Evolutionary conservation across 2,113 vertebrate genomes (phyloP).

Genomic region (Dipodomys merriami): DNA sequence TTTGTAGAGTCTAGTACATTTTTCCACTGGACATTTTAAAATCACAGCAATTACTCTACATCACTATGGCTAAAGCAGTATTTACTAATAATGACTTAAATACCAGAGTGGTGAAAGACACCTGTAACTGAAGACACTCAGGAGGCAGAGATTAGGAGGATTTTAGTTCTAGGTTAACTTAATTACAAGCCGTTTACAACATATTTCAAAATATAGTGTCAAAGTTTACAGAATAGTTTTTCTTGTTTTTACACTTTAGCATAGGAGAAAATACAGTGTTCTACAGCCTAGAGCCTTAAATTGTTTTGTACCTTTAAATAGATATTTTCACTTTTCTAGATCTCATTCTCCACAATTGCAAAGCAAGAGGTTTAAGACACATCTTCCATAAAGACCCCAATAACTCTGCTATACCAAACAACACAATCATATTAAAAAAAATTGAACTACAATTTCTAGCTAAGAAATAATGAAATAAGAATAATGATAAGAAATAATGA

Average conservation of each 20-base stretch:
- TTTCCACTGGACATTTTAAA: constrained; percentile 29
- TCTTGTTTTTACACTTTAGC: neutral
- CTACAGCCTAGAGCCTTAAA: neutral
- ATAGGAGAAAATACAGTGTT: neutral
- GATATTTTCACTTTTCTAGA: constrained; percentile 18
- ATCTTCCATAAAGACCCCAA: neutral
- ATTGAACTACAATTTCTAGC: constrained; percentile 32
- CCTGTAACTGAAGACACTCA: no score
- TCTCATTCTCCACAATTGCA: neutral
- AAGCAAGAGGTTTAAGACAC: neutral
- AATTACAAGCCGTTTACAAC: neutral
- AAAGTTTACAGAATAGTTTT: neutral
- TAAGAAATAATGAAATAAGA: neutral
- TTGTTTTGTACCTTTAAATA: constrained; percentile 27
- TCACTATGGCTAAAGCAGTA: neutral
- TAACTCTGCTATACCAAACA: neutral
- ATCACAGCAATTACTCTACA: neutral
- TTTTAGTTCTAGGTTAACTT: no score
- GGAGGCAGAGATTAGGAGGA: no score
- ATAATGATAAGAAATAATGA: neutral
- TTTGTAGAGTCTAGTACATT: neutral
- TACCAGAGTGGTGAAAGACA: neutral
- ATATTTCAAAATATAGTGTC: constrained; percentile 7
- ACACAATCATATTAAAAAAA: neutral
- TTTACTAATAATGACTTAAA: constrained; percentile 5